Base-by-base conservation (phyloP, 1,140 invertebrate species). In the Drosophila ercepeae region DNA sequence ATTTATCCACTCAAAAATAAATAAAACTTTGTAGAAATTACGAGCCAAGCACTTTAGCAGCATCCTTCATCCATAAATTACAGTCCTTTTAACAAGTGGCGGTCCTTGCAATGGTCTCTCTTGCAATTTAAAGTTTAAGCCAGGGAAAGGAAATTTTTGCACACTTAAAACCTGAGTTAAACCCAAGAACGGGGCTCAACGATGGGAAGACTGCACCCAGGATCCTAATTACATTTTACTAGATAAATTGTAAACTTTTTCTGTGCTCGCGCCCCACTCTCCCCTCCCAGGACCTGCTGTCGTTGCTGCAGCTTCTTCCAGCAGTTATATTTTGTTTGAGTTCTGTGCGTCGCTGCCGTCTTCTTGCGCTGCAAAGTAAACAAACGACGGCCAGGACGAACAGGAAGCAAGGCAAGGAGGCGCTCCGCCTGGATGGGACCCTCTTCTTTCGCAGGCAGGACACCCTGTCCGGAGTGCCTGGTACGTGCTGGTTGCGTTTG, bases 201-300 rank as follows among this genome's bases (percentile, higher is more conserved):
- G 55, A 32, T 61, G 67, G 44, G 50, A 44, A 25, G 78, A 72
- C 77, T 76, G 79, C 72, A 79, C 81, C 63, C 75, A 78, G 78
- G 78, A 83, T 89, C 88, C 88, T 90, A 90, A 90, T 90, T 90
- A 90, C 88, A 90, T 90, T 90, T 90, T 90, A 88, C 88, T 89
- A 84, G 88, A 90, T 90, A 90, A 90, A 90, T 90, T 90, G 82
- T 89, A 90, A 90, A 90, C 78, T 90, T 90, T 89, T 89, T 78
- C 78, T 75, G 75, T 75, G 75, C 86, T 50, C 77, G 70, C 68
- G 61, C 48, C 69, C 39, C 27, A n/a, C n/a, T 21, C 23, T 8
- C 29, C 6, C 18, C 42, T n/a, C 3, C 11, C 32, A 13, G 34
- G n/a, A 29, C 27, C 27, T 36, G 34, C 23, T 27, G 36, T 39